Evolutionary conservation across 37 sponge, comb jelly and placozoan species (phyloP).

Genomic region (Cliona cf. orientalis): DNA sequence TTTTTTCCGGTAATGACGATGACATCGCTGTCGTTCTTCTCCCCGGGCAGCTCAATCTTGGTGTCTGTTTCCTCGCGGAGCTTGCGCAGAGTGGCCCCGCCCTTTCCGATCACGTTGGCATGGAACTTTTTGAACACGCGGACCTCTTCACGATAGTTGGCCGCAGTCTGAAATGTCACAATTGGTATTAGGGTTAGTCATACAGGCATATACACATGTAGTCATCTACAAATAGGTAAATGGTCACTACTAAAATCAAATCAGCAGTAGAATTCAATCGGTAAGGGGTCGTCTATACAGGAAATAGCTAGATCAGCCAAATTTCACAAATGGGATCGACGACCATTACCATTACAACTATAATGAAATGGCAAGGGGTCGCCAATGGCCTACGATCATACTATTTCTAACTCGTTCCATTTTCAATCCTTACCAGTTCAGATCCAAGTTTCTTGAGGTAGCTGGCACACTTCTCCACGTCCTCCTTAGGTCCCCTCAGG

Average conservation of each 20-base stretch:
- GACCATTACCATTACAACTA: no score
- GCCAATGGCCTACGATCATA: no score
- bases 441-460: conserved; percentile 62
- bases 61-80: conserved; percentile 88
- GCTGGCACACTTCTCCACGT: conserved; percentile 75
- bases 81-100: conserved; percentile 81
- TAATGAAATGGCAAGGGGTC: no score
- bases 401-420: no score
- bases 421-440: conserved; percentile 69
- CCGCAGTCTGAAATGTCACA: conserved; percentile 34
- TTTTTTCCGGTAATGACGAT: conserved; percentile 86
- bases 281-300: no score
- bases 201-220: no score
- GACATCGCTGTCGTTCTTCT: conserved; percentile 81
- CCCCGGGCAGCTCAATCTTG: conserved; percentile 81
- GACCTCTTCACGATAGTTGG: conserved; percentile 71
- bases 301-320: no score
- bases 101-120: conserved; percentile 86
- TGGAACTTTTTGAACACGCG: conserved; percentile 89
- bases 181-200: no score
- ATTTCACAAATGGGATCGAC: no score
- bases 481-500: conserved; percentile 86
- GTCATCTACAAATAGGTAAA: no score
- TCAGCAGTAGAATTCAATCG: no score
- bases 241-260: no score